A percentile compares a stretch with the other conserved stretches of the same genome.
These are phyloP conservation scores for Machimus rusticus DNA, from an alignment of 2,888 invertebrate genomes.

Conservation along the genomic window DNA sequence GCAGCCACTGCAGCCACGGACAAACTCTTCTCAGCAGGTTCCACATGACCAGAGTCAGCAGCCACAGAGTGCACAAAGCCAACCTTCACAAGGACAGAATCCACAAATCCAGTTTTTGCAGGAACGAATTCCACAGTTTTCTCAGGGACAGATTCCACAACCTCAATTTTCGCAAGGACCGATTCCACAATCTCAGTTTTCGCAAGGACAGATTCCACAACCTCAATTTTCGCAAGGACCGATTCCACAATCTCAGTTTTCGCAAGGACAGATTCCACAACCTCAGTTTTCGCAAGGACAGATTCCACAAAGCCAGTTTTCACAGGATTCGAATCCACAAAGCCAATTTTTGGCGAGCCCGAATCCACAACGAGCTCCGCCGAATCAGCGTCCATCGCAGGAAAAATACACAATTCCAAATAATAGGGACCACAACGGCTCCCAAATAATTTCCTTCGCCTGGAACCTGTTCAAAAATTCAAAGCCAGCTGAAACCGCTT, in stretches of 20 bases:
- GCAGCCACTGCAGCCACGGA: neutral
- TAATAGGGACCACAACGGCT: neutral
- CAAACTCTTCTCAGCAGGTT: neutral
- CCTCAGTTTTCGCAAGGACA: neutral
- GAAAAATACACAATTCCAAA: neutral
- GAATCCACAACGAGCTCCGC: neutral
- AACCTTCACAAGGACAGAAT: neutral
- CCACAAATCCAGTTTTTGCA: neutral
- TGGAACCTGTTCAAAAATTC: slow-evolving; percentile 48
- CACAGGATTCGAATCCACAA: neutral
- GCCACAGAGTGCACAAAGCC: neutral
- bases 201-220: neutral
- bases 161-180: neutral
- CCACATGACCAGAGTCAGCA: neutral
- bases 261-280: neutral
- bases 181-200: neutral
- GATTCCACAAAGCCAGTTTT: neutral
- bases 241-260: neutral
- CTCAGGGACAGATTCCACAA: too few species aligned
- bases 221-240: too few species aligned
- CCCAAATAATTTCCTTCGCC: slow-evolving; percentile 39
- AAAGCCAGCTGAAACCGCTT: slow-evolving; percentile 41
- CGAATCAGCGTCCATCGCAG: neutral
- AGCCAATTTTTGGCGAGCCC: neutral
- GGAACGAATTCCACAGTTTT: neutral